Evolutionary conservation across 1,140 invertebrate genomes (phyloP), one percentile per base, ranked within the genome.

Genomic region (Ectropis grisescens): DNA sequence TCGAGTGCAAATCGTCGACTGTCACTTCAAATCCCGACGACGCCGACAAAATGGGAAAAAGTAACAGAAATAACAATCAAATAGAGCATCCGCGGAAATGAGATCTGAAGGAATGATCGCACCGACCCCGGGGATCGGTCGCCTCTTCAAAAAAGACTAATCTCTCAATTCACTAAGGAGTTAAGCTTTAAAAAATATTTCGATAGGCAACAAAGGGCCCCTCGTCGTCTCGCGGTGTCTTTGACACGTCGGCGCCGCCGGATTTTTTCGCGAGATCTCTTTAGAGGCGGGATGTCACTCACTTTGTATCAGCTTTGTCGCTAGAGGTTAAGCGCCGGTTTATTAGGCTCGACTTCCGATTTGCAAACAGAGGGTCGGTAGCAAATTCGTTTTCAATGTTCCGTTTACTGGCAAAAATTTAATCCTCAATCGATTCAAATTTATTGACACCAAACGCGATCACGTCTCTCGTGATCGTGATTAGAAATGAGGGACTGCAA

Each of bases 151-250:
- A 80, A 59, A 81, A 51, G 67, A 78, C 72, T 78, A 81, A 81
- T 78, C 72, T 81, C 71, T 76, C 72, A 81, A 81, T 81, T 78
- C 75, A 67, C 72, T 76, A 81, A 81, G 75, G 75, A 78, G 75
- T 81, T 81, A 71, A 78, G 72, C 64, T 71, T 75, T 66, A 75
- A 76, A 75, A 80, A 81, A 81, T 75, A 78, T 81, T 75, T 72
- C 69, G 58, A 66, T 57, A 72, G 58, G 58, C 67, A 74, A 76
- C 74, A 79, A 79, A 74, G 62, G 50, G 54, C 47, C 66, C 51
- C 42, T 45, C 38, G 39, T 34, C 38, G 38, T 41, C 33, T 54
- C 59, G 67, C 69, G 68, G 75, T 76, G 72, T 72, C 72, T 78
- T 74, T 81, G 76, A 78, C 76, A 81, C 72, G 69, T 79, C 59